phyloP scores from a whole-genome alignment of 2,888 invertebrate species.

The Pseudococcus jackbeardsleyi region DNA sequence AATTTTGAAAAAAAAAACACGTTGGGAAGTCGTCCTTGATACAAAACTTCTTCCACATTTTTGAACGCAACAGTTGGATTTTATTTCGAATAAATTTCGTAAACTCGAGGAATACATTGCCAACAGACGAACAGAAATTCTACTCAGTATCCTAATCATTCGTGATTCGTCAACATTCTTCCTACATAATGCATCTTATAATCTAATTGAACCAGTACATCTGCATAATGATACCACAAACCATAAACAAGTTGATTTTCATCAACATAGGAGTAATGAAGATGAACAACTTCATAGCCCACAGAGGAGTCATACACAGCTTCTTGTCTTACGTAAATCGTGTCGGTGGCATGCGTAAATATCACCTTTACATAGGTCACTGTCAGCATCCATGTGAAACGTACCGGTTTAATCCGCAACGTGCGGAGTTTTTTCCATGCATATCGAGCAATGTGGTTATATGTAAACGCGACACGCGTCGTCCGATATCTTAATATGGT shows the following conservation, averaged over 20 bases:
- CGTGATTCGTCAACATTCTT: neutral
- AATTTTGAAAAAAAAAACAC: neutral
- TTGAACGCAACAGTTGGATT: neutral
- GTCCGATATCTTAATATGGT: neutral
- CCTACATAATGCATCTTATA: neutral
- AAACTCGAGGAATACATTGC: too few relatives aligned
- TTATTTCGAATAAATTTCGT: neutral
- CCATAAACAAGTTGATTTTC: neutral
- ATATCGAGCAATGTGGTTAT: neutral
- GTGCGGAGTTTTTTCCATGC: neutral
- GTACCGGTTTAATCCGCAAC: conserved; percentile 29
- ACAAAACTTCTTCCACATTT: neutral
- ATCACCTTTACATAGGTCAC: conserved; percentile 44
- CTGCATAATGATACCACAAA: neutral
- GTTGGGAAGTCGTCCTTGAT: neutral
- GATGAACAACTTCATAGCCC: neutral
- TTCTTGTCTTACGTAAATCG: neutral
- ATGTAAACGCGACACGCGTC: neutral
- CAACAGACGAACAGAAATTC: too few relatives aligned
- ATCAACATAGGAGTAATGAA: neutral
- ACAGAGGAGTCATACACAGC: neutral
- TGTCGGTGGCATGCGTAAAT: neutral
- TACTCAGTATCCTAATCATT: neutral
- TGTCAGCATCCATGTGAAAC: conserved; percentile 26
- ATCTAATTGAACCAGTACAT: neutral